phyloP scores from a whole-genome alignment of 2,797 vertebrate genomes.

The Arrhamphus sclerolepis region DNA sequence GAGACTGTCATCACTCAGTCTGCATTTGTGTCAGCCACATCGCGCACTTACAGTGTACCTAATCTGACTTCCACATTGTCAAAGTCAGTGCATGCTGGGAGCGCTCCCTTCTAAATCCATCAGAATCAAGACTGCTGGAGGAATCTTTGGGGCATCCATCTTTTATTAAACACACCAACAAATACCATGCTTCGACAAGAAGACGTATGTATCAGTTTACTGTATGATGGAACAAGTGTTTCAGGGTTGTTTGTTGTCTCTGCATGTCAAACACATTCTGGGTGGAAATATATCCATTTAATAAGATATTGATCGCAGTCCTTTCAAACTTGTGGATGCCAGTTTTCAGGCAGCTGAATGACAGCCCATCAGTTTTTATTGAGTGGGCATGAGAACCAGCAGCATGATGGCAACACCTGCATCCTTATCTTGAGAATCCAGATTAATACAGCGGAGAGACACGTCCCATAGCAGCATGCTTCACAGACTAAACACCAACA shows the following conservation, averaged over 20 bases:
- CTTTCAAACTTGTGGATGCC: conserved; percentile 62
- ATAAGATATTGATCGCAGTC: conserved; percentile 73
- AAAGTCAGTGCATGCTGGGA: conserved; percentile 22
- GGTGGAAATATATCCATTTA: conserved; percentile 51
- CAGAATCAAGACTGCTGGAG: too few relatives aligned
- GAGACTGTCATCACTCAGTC: too few relatives aligned
- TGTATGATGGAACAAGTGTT: conserved; percentile 11
- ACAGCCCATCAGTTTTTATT: conserved; percentile 68
- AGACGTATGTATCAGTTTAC: conserved; percentile 10
- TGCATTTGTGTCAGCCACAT: too few relatives aligned
- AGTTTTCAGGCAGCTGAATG: conserved; percentile 62
- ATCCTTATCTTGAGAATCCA: conserved; percentile 26
- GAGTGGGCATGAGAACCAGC: conserved; percentile 53
- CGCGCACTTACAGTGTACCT: background rate
- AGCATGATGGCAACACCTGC: conserved; percentile 55
- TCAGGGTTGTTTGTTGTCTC: conserved; percentile 61
- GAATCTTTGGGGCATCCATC: too few relatives aligned
- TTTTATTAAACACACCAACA: conserved; percentile 43
- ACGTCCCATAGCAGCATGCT: background rate
- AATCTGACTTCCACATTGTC: background rate
- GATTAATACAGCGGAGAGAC: background rate
- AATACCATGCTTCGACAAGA: conserved; percentile 21
- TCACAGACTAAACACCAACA: background rate
- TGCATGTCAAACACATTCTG: conserved; percentile 24
- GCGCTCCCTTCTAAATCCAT: conserved; percentile 16